Percentiles rank a stretch among this genome's conserved stretches.
Evolutionary conservation across 2,113 vertebrate species (phyloP).

Genomic region (Anolis carolinensis): DNA sequence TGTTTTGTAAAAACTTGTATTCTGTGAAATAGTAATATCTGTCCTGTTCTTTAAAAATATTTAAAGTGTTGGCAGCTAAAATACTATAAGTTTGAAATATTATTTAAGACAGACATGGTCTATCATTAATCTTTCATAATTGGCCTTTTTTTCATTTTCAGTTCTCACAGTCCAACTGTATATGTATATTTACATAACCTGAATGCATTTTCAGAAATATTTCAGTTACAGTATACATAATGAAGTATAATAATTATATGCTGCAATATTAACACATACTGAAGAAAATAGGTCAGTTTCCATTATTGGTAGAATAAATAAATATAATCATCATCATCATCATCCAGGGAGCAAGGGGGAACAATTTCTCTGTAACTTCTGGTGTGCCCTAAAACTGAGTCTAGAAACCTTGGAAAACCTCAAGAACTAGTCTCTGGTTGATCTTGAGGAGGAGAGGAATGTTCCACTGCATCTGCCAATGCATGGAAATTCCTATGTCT

Average conservation of each 20-base stretch:
- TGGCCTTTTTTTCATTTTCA: not conserved
- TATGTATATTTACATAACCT: not conserved
- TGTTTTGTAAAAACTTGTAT: not conserved
- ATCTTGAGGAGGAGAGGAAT: too few relatives aligned
- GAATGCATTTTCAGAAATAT: not conserved
- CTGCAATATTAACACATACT: not conserved
- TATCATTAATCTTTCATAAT: not conserved
- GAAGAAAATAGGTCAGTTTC: not conserved
- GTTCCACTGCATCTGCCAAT: too few relatives aligned
- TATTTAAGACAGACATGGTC: not conserved
- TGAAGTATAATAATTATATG: too few relatives aligned
- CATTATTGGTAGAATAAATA: too few relatives aligned
- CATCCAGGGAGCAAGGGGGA: too few relatives aligned
- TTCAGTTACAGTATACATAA: not conserved
- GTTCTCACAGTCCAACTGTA: not conserved
- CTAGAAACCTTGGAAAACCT: too few relatives aligned
- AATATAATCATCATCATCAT: too few relatives aligned
- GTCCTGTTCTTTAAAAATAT: not conserved
- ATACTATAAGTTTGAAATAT: not conserved
- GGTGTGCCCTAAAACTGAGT: too few relatives aligned
- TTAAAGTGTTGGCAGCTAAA: too few relatives aligned
- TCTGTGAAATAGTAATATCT: not conserved
- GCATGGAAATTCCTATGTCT: too few relatives aligned
- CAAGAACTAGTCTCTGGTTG: too few relatives aligned
- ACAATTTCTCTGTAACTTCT: too few relatives aligned